Base-by-base conservation (phyloP, 2,797 vertebrate species). In the Gouania willdenowi region DNA sequence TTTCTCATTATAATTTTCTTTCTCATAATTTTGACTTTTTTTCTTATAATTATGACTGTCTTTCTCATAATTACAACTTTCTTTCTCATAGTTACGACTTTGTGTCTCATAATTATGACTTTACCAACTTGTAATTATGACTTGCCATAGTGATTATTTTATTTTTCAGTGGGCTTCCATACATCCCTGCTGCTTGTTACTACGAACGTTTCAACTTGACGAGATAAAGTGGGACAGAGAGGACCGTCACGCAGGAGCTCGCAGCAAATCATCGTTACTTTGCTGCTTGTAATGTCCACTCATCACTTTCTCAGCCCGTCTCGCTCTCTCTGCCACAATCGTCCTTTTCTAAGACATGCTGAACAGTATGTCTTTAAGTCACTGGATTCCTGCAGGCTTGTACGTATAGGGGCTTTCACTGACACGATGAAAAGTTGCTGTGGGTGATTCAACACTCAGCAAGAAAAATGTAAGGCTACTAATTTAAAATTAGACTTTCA, bases 291-390 rank as follows among this genome's bases (percentile, higher is more conserved):
- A n/a, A n/a, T n/a, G 29, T 44, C 36, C 58, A 36, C 26, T 37
- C 21, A 22, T 49, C 50, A 28, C 47, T 59, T 33, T 57, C 42
- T 34, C 42, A 20, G n/a, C n/a, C n/a, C 8, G 39, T 26, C 35
- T 39, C 17, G 56, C 28, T 51, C 32, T 26, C 38, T 42, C 40
- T 13, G 42, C 31, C 36, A 65, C 71, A 67, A 70, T 66, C 37
- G 62, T 46, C 25, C 41, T 41, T 73, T 71, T 41, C 66, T 52
- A 19, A 47, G 34, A 41, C 58, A 4, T 0, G 11, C 26, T 41
- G 30, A 59, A 66, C 58, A 69, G 49, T 41, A 12, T 25, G 63
- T 19, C 62, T 65, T 44, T 58, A 37, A 70, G 66, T 30, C 22
- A 34, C 64, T 52, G 4, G 26, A 31, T 40, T 27, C 45, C 8